Percentiles rank a stretch among this genome's conserved stretches.
Evolutionary conservation across 2,888 invertebrate genomes (phyloP).

Genomic region (Hydraecia micacea): DNA sequence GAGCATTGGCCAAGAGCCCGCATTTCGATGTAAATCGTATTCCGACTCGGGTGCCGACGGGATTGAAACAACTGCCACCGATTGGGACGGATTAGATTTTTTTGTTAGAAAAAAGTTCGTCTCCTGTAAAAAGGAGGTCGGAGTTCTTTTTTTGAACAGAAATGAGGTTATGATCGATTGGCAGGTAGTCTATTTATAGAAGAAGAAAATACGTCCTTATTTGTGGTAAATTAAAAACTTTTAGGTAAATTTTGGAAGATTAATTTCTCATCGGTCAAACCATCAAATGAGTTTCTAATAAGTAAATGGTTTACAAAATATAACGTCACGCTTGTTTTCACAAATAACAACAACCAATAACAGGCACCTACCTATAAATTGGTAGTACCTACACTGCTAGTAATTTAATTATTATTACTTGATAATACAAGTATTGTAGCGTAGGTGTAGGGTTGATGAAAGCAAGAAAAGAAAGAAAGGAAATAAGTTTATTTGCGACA

Average conservation of each 20-base stretch:
- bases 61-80: slow-evolving; percentile 62
- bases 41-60: slow-evolving; percentile 50
- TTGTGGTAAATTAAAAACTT: not conserved
- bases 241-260: not conserved
- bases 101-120: slow-evolving; percentile 32
- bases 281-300: not conserved
- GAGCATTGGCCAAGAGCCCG: slow-evolving; percentile 50
- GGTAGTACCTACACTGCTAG: no score
- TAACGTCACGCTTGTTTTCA: not conserved
- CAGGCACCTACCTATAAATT: not conserved
- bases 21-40: slow-evolving; percentile 66
- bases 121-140: not conserved
- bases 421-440: not conserved
- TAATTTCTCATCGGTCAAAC: not conserved
- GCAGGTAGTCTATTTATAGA: not conserved
- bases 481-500: no score
- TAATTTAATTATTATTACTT: not conserved
- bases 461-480: no score
- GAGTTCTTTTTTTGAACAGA: not conserved
- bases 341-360: no score
- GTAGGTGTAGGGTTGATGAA: no score
- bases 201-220: not conserved
- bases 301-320: not conserved
- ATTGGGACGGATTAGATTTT: slow-evolving; percentile 55
- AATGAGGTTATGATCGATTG: slow-evolving; percentile 26